phyloP scores from a whole-genome alignment of 2,888 invertebrate genomes.

The Cataglyphis rosenhaueri region DNA sequence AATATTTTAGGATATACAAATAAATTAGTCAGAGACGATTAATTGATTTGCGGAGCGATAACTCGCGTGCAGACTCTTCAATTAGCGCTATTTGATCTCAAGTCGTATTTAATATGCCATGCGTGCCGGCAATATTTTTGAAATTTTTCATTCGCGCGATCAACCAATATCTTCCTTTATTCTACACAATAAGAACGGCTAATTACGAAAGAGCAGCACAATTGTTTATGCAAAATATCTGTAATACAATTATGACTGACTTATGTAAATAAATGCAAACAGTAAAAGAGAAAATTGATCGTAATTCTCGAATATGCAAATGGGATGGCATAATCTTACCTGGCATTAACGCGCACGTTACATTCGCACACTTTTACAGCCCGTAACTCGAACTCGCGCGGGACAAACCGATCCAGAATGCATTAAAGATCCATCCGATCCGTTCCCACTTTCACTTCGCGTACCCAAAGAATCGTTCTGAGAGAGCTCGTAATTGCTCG shows the following conservation, averaged over 20 bases:
- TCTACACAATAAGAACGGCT: background rate
- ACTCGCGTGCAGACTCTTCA: background rate
- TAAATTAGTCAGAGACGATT: background rate
- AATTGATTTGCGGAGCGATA: background rate
- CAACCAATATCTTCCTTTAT: background rate
- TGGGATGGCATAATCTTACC: background rate
- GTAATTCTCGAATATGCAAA: background rate
- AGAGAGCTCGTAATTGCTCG: background rate
- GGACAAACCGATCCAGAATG: background rate
- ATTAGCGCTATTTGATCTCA: background rate
- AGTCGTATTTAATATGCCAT: background rate
- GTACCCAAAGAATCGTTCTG: background rate
- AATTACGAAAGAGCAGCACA: slow-evolving; percentile 16
- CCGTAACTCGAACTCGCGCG: background rate
- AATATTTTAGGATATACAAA: background rate
- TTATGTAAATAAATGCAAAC: background rate
- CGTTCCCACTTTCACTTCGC: slow-evolving; percentile 31
- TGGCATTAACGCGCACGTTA: background rate
- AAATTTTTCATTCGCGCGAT: background rate
- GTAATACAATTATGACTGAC: slow-evolving; percentile 25
- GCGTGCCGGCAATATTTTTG: background rate
- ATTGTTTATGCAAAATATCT: background rate
- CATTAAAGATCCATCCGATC: background rate
- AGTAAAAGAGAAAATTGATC: background rate
- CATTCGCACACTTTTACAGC: background rate